A percentile compares a stretch with the other conserved stretches of the same genome.
Evolutionary conservation across 2,888 invertebrate genomes (phyloP).

Genomic region (Cerastis leucographa): DNA sequence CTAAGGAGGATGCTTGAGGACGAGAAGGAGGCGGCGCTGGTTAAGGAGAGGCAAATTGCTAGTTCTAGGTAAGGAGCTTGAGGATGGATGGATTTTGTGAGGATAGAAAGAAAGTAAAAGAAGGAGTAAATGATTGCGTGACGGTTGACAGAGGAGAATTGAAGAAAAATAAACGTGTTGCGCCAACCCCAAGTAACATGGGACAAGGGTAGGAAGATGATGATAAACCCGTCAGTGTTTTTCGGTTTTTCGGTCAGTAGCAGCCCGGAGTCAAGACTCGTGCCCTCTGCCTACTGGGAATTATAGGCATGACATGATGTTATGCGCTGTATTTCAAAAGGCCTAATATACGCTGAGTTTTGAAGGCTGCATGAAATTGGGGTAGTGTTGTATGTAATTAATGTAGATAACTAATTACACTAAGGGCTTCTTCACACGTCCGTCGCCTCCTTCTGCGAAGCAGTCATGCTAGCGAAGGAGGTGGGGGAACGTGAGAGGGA

Average conservation of each 20-base stretch:
- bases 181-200: too few species aligned
- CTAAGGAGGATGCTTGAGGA: constrained; percentile 90
- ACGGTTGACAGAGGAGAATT: too few species aligned
- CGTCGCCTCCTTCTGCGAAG: too few species aligned
- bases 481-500: too few species aligned
- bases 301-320: neutral
- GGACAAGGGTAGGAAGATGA: too few species aligned
- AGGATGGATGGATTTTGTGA: too few species aligned
- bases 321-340: neutral
- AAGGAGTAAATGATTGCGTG: too few species aligned
- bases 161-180: too few species aligned
- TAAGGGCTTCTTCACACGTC: too few species aligned
- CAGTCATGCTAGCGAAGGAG: too few species aligned
- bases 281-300: neutral
- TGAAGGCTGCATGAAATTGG: neutral
- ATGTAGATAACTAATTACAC: neutral
- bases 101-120: too few species aligned
- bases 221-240: neutral
- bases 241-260: neutral
- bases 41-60: constrained; percentile 86
- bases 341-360: neutral
- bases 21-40: constrained; percentile 84
- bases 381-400: neutral
- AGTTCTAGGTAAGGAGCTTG: constrained; percentile 79
- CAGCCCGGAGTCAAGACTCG: neutral